Evolutionary conservation across 1,140 invertebrate genomes (phyloP).

Genomic region (Telenomus remus): DNA sequence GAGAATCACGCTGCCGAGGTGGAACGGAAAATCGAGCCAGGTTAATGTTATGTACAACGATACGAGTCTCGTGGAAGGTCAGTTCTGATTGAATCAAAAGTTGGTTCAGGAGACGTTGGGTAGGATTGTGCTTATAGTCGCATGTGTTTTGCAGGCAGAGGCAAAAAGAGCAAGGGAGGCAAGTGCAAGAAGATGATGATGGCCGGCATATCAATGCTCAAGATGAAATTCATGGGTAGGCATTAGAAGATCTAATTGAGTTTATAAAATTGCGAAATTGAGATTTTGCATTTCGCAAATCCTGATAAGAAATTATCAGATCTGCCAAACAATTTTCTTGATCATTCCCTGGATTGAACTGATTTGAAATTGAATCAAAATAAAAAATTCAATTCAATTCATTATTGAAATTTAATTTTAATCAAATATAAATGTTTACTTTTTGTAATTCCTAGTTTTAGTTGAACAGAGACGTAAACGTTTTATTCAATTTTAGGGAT

Average conservation of each 20-base stretch:
- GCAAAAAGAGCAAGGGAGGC: constrained; percentile 71
- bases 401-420: too few species aligned
- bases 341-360: too few species aligned
- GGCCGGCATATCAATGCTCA: constrained; percentile 78
- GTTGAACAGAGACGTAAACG: too few species aligned
- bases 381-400: too few species aligned
- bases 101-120: neutral
- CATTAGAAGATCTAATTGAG: neutral
- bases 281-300: neutral
- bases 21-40: constrained; percentile 66
- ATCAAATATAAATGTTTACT: too few species aligned
- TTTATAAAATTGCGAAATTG: neutral
- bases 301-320: neutral
- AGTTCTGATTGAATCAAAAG: constrained; percentile 1
- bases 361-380: too few species aligned
- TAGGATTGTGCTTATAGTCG: neutral
- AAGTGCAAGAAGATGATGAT: constrained; percentile 81
- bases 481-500: constrained; percentile 72
- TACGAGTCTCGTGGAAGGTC: constrained; percentile 63
- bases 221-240: constrained; percentile 78
- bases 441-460: too few species aligned
- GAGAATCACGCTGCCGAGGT: constrained; percentile 68
- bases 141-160: constrained; percentile 59
- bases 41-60: constrained; percentile 71
- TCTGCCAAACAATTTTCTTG: too few species aligned